A percentile compares a stretch with the other conserved stretches of the same genome.
These are phyloP conservation scores for Corythornis vintsioides DNA, from an alignment of 2,113 vertebrate species.

Conservation along the genomic window DNA sequence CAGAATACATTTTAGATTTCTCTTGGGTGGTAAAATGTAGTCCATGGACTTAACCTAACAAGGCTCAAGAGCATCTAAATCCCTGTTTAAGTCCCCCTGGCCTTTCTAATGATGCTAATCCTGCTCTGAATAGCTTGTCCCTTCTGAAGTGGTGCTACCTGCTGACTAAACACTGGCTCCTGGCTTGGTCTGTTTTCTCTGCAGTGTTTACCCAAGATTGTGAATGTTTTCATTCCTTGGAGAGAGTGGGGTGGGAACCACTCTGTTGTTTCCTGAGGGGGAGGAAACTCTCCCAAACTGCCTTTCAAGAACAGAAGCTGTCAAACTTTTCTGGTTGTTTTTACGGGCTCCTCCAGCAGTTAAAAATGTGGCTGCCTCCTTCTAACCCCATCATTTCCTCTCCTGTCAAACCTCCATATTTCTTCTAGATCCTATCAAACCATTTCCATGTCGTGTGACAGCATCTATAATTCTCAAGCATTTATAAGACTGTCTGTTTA, in stretches of 20 bases:
- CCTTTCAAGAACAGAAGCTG: constrained; percentile 24
- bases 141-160: background rate
- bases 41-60: background rate
- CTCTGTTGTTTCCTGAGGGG: constrained; percentile 33
- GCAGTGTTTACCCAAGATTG: constrained; percentile 39
- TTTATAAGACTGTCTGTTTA: constrained; percentile 54
- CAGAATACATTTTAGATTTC: background rate
- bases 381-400: constrained; percentile 17
- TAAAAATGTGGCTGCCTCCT: background rate
- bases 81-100: background rate
- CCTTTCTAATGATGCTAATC: background rate
- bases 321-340: background rate
- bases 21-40: background rate
- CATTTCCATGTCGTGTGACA: constrained; percentile 34
- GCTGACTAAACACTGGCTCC: background rate
- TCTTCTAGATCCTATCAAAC: constrained; percentile 40
- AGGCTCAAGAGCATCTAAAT: background rate
- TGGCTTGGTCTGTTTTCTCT: background rate
- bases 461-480: constrained; percentile 53
- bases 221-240: constrained; percentile 44
- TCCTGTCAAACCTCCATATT: constrained; percentile 46
- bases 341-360: background rate
- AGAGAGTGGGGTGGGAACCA: background rate
- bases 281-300: constrained; percentile 11
- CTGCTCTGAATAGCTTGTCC: background rate